A percentile compares a stretch with the other conserved stretches of the same genome.
These are phyloP conservation scores for Pocillopora verrucosa DNA, from an alignment of 64 coral and sea anemone genomes.

Conservation along the genomic window DNA sequence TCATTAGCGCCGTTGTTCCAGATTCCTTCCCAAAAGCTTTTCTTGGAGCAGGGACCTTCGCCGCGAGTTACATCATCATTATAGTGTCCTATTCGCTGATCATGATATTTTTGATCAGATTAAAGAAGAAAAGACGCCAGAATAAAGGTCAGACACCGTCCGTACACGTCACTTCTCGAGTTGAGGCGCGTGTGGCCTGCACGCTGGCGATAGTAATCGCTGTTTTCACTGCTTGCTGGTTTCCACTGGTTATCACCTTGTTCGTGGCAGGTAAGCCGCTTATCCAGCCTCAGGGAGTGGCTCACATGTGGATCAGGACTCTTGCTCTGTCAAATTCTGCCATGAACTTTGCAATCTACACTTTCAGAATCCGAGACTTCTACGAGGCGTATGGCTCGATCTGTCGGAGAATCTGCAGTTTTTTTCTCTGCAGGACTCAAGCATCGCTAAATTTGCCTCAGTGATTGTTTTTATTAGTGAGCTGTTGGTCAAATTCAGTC, in stretches of 20 bases:
- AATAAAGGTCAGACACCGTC: background rate
- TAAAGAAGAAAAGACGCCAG: background rate
- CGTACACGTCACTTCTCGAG: background rate
- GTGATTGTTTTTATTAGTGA: too few species aligned
- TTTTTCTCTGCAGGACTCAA: too few species aligned
- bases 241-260: background rate
- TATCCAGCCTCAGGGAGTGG: background rate
- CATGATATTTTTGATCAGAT: slow-evolving; percentile 1
- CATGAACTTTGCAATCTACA: background rate
- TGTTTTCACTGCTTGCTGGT: background rate
- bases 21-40: background rate
- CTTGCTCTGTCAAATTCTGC: background rate
- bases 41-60: background rate
- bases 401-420: too few species aligned
- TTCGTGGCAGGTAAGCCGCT: background rate
- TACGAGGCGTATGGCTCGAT: background rate
- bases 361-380: background rate
- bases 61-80: background rate
- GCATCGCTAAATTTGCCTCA: too few species aligned
- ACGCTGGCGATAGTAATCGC: background rate
- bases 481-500: too few species aligned
- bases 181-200: background rate
- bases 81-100: slow-evolving; percentile 2
- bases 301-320: background rate
- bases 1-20: background rate